phyloP scores from a whole-genome alignment of 2,888 invertebrate genomes.

The Rotaria macrura region DNA sequence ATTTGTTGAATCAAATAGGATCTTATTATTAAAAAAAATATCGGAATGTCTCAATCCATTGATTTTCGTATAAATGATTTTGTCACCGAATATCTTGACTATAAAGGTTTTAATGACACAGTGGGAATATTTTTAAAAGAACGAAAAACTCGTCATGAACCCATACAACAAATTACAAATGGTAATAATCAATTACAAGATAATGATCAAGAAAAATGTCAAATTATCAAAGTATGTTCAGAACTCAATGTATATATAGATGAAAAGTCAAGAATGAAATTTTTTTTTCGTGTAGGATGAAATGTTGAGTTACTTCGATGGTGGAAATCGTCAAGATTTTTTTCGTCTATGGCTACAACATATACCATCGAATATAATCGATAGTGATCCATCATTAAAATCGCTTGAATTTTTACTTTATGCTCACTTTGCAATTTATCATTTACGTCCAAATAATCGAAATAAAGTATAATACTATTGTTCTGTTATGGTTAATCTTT shows the following conservation, averaged over 20 bases:
- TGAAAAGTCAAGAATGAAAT: too few species aligned
- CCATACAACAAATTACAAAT: background rate
- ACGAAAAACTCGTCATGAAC: background rate
- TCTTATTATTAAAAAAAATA: background rate
- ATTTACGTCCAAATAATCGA: slow-evolving; percentile 37
- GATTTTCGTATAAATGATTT: slow-evolving; percentile 20
- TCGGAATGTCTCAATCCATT: slow-evolving; percentile 5
- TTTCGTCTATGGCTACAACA: slow-evolving; percentile 47
- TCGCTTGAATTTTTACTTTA: slow-evolving; percentile 50
- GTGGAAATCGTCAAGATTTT: slow-evolving; percentile 46
- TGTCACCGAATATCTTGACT: background rate
- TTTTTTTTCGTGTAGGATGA: slow-evolving; percentile 21
- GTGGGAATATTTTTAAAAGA: background rate
- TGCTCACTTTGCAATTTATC: slow-evolving; percentile 51
- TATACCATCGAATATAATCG: slow-evolving; percentile 41
- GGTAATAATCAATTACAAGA: background rate
- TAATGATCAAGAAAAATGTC: background rate
- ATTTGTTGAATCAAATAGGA: background rate
- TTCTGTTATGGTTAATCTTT: too few species aligned
- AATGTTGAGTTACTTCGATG: slow-evolving; percentile 44
- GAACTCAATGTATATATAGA: too few species aligned
- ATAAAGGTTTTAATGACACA: slow-evolving; percentile 6
- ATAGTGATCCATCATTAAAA: slow-evolving; percentile 44
- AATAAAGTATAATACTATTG: too few species aligned
- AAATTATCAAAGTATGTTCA: background rate